Conservation (phyloP, 1,140 invertebrate species). For the Aphis craccivora region DNA sequence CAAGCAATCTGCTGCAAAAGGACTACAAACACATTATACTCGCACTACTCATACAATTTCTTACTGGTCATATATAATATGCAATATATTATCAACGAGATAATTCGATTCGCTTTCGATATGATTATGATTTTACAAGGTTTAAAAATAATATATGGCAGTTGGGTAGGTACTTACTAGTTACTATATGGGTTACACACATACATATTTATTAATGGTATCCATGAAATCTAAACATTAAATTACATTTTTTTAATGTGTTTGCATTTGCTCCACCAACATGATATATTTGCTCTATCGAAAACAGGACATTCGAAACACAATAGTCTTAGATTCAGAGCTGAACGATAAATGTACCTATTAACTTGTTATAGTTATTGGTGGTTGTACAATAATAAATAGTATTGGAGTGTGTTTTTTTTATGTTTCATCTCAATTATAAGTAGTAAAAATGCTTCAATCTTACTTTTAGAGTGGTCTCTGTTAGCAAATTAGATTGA, state of each 20-base stretch:
- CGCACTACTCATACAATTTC: no score
- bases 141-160: background rate
- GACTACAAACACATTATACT: no score
- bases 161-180: background rate
- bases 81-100: background rate
- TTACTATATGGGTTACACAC: background rate
- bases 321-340: background rate
- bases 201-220: background rate
- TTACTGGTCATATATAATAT: background rate
- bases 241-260: background rate
- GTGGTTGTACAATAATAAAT: no score
- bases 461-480: no score
- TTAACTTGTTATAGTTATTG: no score
- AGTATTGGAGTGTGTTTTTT: no score
- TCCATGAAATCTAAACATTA: background rate
- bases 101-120: slow-evolving; percentile 27
- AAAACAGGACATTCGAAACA: background rate
- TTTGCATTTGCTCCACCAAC: background rate
- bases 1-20: no score
- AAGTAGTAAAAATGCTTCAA: no score
- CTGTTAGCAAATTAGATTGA: no score
- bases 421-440: no score
- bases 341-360: no score
- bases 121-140: background rate
- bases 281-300: background rate